Conservation (phyloP, 2,113 vertebrate genomes). For the Sebastes schlegelii region DNA sequence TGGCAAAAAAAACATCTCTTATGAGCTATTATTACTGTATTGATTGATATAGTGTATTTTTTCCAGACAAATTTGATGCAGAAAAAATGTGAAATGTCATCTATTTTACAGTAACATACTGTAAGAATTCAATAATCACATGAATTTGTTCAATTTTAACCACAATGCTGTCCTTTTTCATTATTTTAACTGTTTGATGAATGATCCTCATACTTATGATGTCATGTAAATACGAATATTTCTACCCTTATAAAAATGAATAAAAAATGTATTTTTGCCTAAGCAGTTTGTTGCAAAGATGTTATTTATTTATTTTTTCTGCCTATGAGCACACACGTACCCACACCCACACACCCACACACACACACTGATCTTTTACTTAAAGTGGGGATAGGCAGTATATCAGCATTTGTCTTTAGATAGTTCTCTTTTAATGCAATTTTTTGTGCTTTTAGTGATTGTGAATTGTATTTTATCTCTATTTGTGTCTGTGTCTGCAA, state of each 20-base stretch:
- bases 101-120: background rate
- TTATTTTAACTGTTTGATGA: background rate
- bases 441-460: no score
- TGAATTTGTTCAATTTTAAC: background rate
- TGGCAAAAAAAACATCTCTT: background rate
- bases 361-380: background rate
- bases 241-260: conserved; percentile 36
- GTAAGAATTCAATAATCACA: background rate
- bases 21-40: background rate
- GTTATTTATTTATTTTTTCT: background rate
- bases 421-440: no score
- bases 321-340: background rate
- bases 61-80: conserved; percentile 15
- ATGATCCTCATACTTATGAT: conserved; percentile 13
- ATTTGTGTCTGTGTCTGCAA: no score
- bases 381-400: no score
- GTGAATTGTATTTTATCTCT: no score
- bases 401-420: no score
- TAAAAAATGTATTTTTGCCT: conserved; percentile 32
- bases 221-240: conserved; percentile 42
- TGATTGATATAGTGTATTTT: background rate
- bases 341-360: background rate
- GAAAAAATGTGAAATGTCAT: background rate
- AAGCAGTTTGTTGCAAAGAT: background rate
- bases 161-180: background rate